Percentiles rank a stretch among this genome's conserved stretches.
These are phyloP conservation scores for Ophonus ardosiacus DNA, from an alignment of 2,888 invertebrate species.

Conservation along the genomic window DNA sequence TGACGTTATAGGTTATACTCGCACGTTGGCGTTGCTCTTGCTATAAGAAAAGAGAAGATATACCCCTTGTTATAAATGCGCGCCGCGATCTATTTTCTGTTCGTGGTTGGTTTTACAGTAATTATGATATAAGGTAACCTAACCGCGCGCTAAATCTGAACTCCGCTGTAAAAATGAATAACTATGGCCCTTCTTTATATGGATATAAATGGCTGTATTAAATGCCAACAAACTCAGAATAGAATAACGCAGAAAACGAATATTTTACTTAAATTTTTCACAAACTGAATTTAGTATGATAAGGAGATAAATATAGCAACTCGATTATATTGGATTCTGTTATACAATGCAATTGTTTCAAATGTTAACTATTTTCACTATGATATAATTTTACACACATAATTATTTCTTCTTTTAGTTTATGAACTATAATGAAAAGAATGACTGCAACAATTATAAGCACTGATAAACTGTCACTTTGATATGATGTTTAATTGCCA, in stretches of 20 bases:
- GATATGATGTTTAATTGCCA: no score
- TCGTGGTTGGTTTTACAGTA: constrained; percentile 51
- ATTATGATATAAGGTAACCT: constrained; percentile 51
- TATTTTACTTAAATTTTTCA: neutral
- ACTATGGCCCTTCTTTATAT: constrained; percentile 47
- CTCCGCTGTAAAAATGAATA: constrained; percentile 51
- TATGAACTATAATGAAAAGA: no score
- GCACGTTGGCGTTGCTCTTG: neutral
- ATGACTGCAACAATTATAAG: no score
- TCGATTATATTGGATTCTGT: neutral
- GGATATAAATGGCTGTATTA: constrained; percentile 53
- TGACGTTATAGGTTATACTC: neutral
- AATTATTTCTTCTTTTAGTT: no score
- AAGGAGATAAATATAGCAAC: neutral
- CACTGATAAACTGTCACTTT: no score
- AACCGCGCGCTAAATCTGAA: constrained; percentile 46
- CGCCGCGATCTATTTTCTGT: constrained; percentile 39
- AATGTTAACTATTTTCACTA: no score
- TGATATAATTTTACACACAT: no score
- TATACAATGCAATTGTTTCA: no score
- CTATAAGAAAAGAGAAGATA: constrained; percentile 5
- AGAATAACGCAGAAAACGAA: neutral
- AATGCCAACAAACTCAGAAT: neutral
- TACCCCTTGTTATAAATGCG: constrained; percentile 36
- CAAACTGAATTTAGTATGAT: neutral